These are phyloP conservation scores for Bombus soroeensis DNA, from an alignment of 1,140 invertebrate genomes.

Conservation along the genomic window DNA sequence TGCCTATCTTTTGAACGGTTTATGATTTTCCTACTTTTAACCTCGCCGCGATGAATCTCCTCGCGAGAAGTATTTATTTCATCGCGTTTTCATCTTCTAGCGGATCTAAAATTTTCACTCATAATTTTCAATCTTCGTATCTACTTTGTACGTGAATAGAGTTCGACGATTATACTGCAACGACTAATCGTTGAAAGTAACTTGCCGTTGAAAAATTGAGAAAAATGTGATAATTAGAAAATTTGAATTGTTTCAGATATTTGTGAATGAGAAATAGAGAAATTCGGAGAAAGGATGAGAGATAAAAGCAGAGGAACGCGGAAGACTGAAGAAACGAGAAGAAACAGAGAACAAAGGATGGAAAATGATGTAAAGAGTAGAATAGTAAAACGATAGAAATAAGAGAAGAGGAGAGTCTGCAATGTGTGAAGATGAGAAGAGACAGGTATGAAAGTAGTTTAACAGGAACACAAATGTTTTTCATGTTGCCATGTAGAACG, in stretches of 20 bases:
- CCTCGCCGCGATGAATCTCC: not conserved
- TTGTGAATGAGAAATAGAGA: no score
- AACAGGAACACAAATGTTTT: not conserved
- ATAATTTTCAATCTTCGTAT: not conserved
- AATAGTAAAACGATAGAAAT: not conserved
- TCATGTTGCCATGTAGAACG: no score
- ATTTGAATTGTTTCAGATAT: no score
- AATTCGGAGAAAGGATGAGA: no score
- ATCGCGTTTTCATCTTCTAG: not conserved
- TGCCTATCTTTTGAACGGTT: not conserved
- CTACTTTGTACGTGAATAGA: no score
- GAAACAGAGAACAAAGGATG: not conserved
- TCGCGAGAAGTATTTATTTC: not conserved
- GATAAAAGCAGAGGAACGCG: no score
- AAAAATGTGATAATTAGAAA: not conserved
- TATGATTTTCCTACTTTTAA: constrained; percentile 16
- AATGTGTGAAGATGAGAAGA: not conserved
- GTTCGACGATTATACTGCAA: not conserved
- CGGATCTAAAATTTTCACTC: not conserved
- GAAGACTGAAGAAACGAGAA: not conserved
- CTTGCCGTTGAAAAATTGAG: not conserved
- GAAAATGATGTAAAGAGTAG: no score
- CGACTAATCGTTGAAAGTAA: no score
- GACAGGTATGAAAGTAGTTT: not conserved
- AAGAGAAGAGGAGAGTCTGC: not conserved